Evolutionary conservation across 92 coral and sea anemone species (phyloP).

Genomic region (Epizoanthus stellaris): DNA sequence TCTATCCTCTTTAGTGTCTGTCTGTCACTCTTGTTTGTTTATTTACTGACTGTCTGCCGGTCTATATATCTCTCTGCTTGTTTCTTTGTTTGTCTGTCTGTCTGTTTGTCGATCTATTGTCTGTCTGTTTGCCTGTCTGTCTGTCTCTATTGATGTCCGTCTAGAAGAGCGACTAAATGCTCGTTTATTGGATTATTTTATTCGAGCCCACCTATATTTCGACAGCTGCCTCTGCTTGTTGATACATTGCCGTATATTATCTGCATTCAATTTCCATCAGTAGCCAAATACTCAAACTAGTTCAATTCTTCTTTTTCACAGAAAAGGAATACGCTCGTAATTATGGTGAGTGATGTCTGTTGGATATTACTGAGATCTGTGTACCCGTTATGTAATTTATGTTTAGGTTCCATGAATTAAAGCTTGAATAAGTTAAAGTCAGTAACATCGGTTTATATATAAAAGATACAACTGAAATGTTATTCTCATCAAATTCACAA

Average conservation of each 20-base stretch:
- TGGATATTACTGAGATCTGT: too few relatives aligned
- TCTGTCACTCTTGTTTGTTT: background rate
- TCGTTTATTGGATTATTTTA: background rate
- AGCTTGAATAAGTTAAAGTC: too few relatives aligned
- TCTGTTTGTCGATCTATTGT: background rate
- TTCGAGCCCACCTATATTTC: too few relatives aligned
- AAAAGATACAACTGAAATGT: too few relatives aligned
- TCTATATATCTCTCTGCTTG: background rate
- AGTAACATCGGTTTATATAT: too few relatives aligned
- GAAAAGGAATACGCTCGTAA: constrained; percentile 30
- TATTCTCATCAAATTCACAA: too few relatives aligned
- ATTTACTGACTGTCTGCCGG: background rate
- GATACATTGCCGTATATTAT: too few relatives aligned
- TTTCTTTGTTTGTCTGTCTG: background rate
- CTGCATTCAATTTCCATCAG: too few relatives aligned
- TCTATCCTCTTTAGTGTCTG: too few relatives aligned
- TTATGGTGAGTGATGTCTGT: background rate
- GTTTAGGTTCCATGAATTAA: background rate
- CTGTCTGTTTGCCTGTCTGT: too few relatives aligned
- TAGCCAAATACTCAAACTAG: background rate
- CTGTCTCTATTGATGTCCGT: too few relatives aligned
- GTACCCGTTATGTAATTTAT: background rate
- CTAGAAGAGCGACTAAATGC: background rate
- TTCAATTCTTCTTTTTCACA: background rate
- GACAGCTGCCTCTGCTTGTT: too few relatives aligned